These are phyloP conservation scores for Amphiura filiformis DNA, from an alignment of 35 echinoderm and acorn worm genomes.

Conservation along the genomic window DNA sequence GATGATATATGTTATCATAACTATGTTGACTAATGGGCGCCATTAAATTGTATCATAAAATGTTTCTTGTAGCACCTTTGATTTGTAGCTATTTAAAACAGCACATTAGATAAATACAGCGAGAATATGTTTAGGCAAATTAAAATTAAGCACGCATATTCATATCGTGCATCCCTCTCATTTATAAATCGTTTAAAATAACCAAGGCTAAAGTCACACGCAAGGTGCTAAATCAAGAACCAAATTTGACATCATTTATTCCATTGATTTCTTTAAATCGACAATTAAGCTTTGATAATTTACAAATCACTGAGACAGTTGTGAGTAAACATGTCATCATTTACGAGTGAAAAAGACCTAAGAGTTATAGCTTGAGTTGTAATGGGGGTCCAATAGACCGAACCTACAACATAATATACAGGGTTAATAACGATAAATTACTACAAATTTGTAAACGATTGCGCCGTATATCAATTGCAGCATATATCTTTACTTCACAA, in stretches of 20 bases:
- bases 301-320: not conserved
- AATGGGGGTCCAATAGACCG: not conserved
- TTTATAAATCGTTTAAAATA: not conserved
- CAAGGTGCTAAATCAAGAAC: not conserved
- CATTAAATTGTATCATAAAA: too few relatives aligned
- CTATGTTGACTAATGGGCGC: too few relatives aligned
- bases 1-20: too few relatives aligned
- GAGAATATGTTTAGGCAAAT: too few relatives aligned
- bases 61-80: too few relatives aligned
- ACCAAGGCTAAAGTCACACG: not conserved
- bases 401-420: not conserved
- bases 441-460: constrained; percentile 11
- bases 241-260: not conserved
- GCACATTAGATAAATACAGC: not conserved
- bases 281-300: not conserved
- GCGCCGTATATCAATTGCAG: not conserved
- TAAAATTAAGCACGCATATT: too few relatives aligned
- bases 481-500: not conserved
- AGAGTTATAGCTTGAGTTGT: not conserved
- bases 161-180: too few relatives aligned
- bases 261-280: not conserved
- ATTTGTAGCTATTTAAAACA: not conserved
- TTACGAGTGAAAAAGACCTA: not conserved
- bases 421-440: constrained; percentile 7
- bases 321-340: not conserved